Percentiles rank a stretch among this genome's conserved stretches.
phyloP scores from a whole-genome alignment of 2,113 vertebrate species.

The Laticauda colubrina region DNA sequence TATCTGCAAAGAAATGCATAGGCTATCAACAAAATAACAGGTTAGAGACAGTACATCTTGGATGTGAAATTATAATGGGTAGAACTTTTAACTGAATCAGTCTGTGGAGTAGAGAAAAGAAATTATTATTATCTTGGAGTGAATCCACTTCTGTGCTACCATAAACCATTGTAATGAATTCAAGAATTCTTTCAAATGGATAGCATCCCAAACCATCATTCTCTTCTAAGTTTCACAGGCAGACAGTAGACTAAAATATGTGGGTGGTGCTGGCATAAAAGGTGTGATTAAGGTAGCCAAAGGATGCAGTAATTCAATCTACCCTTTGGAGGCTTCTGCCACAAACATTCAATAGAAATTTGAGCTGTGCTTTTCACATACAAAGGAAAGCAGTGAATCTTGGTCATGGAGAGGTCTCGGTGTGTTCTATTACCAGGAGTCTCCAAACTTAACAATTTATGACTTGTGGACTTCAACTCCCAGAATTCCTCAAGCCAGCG shows the following conservation, averaged over 20 bases:
- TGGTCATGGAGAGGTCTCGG: not conserved
- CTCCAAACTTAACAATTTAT: not conserved
- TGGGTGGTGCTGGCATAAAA: not conserved
- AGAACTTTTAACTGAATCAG: not conserved
- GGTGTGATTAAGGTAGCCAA: not conserved
- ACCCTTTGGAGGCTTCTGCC: not conserved
- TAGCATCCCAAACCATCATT: constrained; percentile 1
- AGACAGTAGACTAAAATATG: not conserved
- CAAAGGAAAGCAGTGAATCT: constrained; percentile 15
- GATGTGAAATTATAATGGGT: not conserved
- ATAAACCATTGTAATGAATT: constrained; percentile 4
- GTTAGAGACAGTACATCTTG: not conserved
- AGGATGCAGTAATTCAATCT: not conserved
- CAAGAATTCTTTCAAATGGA: constrained; percentile 6
- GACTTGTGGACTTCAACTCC: not conserved
- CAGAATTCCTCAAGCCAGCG: not conserved
- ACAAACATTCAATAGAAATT: not conserved
- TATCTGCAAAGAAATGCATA: not conserved
- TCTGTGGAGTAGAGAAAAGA: not conserved
- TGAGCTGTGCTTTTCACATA: not conserved
- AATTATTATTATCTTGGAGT: not conserved
- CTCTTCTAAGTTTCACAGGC: not conserved
- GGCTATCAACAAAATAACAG: not conserved
- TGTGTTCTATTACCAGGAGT: constrained; percentile 4
- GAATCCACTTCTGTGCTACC: not conserved